A percentile compares a stretch with the other conserved stretches of the same genome.
These are phyloP conservation scores for Micromussa lordhowensis DNA, from an alignment of 92 coral and sea anemone genomes.

Conservation along the genomic window DNA sequence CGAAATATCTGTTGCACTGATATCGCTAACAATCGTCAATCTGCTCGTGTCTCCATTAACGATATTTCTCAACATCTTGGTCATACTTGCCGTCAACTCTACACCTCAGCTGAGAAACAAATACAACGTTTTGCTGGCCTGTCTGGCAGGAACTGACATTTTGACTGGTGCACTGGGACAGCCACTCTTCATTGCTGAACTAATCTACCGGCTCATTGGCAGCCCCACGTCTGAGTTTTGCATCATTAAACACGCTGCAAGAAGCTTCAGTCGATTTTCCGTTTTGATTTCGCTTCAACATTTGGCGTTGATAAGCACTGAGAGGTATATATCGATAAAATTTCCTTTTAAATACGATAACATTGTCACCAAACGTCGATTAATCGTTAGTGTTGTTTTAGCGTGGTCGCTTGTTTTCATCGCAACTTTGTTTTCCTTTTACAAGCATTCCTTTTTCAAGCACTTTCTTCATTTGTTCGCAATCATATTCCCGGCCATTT, in stretches of 20 bases:
- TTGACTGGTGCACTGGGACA: background rate
- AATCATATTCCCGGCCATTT: too few species aligned
- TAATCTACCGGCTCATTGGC: background rate
- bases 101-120: constrained; percentile 2
- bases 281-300: background rate
- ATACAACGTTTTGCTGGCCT: constrained; percentile 2
- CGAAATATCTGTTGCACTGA: background rate
- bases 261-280: background rate
- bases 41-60: background rate
- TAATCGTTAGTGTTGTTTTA: too few species aligned
- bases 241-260: background rate
- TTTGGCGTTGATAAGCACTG: background rate
- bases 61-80: background rate
- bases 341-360: too few species aligned
- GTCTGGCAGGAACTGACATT: constrained; percentile 3
- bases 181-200: background rate
- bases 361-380: too few species aligned
- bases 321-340: background rate
- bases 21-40: background rate
- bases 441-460: too few species aligned
- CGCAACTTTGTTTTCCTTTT: too few species aligned
- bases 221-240: background rate
- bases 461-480: too few species aligned
- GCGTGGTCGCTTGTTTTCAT: too few species aligned
- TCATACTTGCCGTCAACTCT: background rate